These are phyloP conservation scores for Acanthisitta chloris DNA, from an alignment of 2,113 vertebrate species.

Conservation along the genomic window DNA sequence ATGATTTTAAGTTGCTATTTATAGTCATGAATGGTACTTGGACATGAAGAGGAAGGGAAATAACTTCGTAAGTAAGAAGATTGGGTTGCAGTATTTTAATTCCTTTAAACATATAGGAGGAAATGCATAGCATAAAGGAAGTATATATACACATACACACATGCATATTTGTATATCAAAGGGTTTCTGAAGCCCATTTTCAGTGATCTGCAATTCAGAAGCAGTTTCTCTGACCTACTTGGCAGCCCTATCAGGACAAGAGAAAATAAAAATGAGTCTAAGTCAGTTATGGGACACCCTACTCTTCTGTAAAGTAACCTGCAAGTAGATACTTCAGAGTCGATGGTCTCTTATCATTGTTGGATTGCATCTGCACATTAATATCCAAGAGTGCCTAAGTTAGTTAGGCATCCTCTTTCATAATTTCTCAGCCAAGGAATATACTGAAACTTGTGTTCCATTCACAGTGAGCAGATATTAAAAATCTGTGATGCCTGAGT, in stretches of 20 bases:
- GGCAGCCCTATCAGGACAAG: background rate
- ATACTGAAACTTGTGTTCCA: background rate
- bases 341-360: background rate
- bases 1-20: background rate
- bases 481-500: background rate
- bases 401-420: background rate
- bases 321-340: background rate
- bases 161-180: background rate
- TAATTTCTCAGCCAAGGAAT: background rate
- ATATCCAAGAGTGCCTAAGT: background rate
- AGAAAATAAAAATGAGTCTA: background rate
- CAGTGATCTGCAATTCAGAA: background rate
- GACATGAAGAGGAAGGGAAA: background rate
- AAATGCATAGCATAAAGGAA: background rate
- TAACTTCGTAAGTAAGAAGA: background rate
- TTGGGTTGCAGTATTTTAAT: background rate
- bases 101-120: background rate
- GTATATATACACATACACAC: background rate
- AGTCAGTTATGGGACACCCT: background rate
- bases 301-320: background rate
- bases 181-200: background rate
- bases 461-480: background rate
- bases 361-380: background rate
- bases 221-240: background rate
- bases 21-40: background rate